phyloP scores from a whole-genome alignment of 92 coral and sea anemone species.

The Paramuricea clavata region DNA sequence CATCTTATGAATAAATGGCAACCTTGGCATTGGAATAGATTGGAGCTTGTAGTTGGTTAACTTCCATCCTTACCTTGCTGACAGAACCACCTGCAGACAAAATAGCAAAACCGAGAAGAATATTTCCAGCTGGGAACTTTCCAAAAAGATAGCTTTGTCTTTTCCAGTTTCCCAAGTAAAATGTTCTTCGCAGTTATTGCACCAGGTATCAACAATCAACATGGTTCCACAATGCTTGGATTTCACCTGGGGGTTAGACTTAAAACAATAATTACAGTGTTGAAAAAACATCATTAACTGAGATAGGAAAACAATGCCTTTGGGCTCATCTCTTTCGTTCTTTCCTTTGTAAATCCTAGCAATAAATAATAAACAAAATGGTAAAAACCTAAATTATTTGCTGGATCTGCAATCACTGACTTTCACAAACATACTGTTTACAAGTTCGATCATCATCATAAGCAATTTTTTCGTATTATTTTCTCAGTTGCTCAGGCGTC shows the following conservation, averaged over 20 bases:
- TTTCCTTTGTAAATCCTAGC: conserved; percentile 61
- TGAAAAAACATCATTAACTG: conserved; percentile 65
- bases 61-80: neutral
- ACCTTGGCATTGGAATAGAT: neutral
- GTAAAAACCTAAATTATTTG: no score
- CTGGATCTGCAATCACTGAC: neutral
- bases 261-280: conserved; percentile 73
- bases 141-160: conserved; percentile 21
- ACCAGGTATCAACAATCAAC: neutral
- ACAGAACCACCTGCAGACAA: conserved; percentile 26
- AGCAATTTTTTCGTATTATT: neutral
- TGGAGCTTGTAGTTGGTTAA: neutral
- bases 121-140: conserved; percentile 39
- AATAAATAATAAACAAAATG: neutral
- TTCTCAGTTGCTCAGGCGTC: neutral
- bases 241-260: conserved; percentile 48
- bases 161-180: conserved; percentile 29
- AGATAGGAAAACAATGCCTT: conserved; percentile 72
- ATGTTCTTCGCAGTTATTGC: conserved; percentile 11
- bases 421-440: conserved; percentile 18
- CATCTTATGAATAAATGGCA: neutral
- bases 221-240: no score
- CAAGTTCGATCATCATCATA: conserved; percentile 10
- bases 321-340: conserved; percentile 68
- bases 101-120: conserved; percentile 14